Conservation (phyloP, 2,113 vertebrate species). For the Shinisaurus crocodilurus region DNA sequence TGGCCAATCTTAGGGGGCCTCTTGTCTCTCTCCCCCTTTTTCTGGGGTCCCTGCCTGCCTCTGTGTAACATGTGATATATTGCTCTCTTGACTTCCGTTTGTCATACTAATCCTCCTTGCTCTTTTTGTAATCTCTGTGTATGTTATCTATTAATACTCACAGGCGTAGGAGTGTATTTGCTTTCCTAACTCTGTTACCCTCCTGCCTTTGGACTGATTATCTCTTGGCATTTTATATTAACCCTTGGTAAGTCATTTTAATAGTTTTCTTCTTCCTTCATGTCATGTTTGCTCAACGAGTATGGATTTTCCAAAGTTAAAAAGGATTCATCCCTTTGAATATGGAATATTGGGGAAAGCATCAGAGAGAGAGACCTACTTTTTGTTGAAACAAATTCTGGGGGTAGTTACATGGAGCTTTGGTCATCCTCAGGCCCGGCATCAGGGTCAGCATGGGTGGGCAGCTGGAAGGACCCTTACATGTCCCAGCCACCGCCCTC, state of each 20-base stretch:
- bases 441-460: too few species aligned
- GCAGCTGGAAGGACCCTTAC: too few species aligned
- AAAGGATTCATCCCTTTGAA: conserved; percentile 31
- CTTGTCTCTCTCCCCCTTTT: neutral
- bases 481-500: too few species aligned
- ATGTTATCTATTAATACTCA: conserved; percentile 87
- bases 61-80: conserved; percentile 55
- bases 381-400: neutral
- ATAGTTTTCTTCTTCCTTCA: conserved; percentile 63
- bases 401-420: neutral
- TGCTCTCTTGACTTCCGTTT: conserved; percentile 74
- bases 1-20: neutral
- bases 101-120: conserved; percentile 78
- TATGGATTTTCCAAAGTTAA: conserved; percentile 39
- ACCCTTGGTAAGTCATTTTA: conserved; percentile 97
- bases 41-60: neutral
- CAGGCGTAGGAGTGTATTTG: conserved; percentile 99
- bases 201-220: conserved; percentile 99
- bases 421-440: neutral
- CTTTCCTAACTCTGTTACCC: conserved; percentile 99
- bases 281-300: conserved; percentile 46
- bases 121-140: conserved; percentile 85
- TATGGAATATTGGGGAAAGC: neutral
- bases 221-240: conserved; percentile 99
- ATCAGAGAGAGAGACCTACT: neutral